These are phyloP conservation scores for Cryptocephalus moraei DNA, from an alignment of 2,888 invertebrate genomes.

Conservation along the genomic window DNA sequence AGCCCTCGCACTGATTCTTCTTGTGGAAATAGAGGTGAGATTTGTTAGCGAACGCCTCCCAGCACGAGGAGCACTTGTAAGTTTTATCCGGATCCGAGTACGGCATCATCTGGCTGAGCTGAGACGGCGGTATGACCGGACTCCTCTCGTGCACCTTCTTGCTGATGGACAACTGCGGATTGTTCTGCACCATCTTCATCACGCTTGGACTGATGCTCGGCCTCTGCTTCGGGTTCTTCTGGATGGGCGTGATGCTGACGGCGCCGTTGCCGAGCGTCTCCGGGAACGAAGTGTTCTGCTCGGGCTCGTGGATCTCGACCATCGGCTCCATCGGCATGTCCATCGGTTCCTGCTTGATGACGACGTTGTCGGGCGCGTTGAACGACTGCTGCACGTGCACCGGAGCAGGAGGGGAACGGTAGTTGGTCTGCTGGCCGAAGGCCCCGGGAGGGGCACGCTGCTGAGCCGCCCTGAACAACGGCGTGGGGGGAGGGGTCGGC, in stretches of 20 bases:
- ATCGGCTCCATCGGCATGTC: conserved; percentile 29
- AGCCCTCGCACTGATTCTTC: conserved; percentile 37
- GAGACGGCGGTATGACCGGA: conserved; percentile 10
- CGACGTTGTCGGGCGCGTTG: conserved; percentile 4
- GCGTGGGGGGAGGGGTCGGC: conserved; percentile 4
- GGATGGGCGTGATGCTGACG: conserved; percentile 36
- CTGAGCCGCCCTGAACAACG: conserved; percentile 1
- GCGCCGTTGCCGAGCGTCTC: conserved; percentile 21
- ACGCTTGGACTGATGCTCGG: conserved; percentile 30
- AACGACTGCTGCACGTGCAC: conserved; percentile 1
- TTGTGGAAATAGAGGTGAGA: conserved; percentile 39
- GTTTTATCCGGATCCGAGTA: conserved; percentile 17
- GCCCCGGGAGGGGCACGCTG: conserved; percentile 1
- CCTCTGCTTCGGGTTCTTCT: conserved; percentile 28
- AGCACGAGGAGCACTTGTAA: conserved; percentile 37
- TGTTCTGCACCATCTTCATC: conserved; percentile 35
- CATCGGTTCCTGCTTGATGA: conserved; percentile 31
- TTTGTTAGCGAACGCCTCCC: conserved; percentile 36
- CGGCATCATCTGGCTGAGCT: conserved; percentile 1
- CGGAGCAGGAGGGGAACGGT: conserved; percentile 6
- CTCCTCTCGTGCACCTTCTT: too few relatives aligned
- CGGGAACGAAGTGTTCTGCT: conserved; percentile 7
- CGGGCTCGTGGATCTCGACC: conserved; percentile 35
- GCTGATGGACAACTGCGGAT: conserved; percentile 35
- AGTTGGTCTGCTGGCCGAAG: conserved; percentile 7